Evolutionary conservation across 2,797 vertebrate genomes (phyloP).

Genomic region (Euthynnus affinis): DNA sequence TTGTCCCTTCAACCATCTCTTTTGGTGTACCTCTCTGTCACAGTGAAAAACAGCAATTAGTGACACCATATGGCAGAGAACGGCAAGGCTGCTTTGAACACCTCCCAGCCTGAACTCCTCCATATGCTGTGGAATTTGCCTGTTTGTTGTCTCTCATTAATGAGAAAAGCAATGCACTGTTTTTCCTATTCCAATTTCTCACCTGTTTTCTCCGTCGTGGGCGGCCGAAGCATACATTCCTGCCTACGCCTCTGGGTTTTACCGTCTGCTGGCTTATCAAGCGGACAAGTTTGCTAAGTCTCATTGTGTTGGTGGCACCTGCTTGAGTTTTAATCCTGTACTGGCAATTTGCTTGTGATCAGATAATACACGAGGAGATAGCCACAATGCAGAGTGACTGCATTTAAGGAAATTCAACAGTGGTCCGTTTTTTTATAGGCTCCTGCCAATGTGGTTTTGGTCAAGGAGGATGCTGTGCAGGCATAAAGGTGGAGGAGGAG

Average conservation of each 20-base stretch:
- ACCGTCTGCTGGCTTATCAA: conserved; percentile 51
- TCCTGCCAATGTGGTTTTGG: conserved; percentile 22
- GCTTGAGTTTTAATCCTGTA: conserved; percentile 56
- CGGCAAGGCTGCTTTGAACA: conserved; percentile 81
- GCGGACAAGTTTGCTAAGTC: conserved; percentile 32
- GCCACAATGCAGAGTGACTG: conserved; percentile 3
- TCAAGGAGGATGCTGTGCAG: conserved; percentile 27
- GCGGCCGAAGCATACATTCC: conserved; percentile 46
- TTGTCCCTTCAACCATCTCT: conserved; percentile 66
- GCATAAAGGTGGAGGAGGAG: conserved; percentile 10
- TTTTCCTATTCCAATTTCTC: conserved; percentile 67
- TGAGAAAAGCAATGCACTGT: conserved; percentile 64
- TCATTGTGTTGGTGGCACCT: conserved; percentile 59
- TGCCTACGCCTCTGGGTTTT: conserved; percentile 55
- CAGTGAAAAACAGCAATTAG: conserved; percentile 86
- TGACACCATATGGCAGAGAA: conserved; percentile 87
- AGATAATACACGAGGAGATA: conserved; percentile 25
- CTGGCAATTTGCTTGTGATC: conserved; percentile 30
- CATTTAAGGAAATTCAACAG: conserved; percentile 23
- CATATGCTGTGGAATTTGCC: conserved; percentile 86
- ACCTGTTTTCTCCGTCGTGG: conserved; percentile 66
- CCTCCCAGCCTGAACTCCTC: conserved; percentile 84
- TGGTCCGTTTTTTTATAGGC: conserved; percentile 16
- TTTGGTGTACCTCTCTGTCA: conserved; percentile 76
- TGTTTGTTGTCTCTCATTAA: conserved; percentile 84